Evolutionary conservation across 2,797 vertebrate species (phyloP).

Genomic region (Danionella dracula): DNA sequence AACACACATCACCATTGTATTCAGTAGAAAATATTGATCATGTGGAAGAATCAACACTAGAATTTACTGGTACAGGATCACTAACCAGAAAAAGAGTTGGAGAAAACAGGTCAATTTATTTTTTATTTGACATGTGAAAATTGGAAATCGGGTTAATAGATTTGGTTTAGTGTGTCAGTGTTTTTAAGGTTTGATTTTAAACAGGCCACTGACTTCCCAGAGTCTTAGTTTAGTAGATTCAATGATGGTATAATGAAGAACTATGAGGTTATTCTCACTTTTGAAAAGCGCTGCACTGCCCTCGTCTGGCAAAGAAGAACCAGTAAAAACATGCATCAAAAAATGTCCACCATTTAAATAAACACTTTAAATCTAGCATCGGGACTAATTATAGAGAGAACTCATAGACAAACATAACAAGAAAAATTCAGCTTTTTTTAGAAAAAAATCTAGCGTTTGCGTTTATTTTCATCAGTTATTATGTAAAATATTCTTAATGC

Average conservation of each 20-base stretch:
- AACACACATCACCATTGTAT: background rate
- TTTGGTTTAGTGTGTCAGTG: background rate
- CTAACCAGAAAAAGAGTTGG: background rate
- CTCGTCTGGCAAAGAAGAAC: conserved; percentile 57
- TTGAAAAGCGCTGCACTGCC: conserved; percentile 46
- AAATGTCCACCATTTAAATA: too few relatives aligned
- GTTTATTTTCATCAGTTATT: too few relatives aligned
- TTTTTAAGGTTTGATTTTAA: background rate
- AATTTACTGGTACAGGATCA: background rate
- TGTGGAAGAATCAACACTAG: background rate
- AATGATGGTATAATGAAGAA: background rate
- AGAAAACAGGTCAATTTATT: background rate
- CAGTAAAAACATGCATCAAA: conserved; percentile 49
- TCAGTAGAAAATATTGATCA: background rate
- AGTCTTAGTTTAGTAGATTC: background rate
- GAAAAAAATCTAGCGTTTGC: too few relatives aligned
- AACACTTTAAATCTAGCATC: too few relatives aligned
- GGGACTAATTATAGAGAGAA: too few relatives aligned
- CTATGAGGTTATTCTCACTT: conserved; percentile 58
- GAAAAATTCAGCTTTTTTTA: too few relatives aligned
- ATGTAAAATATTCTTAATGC: too few relatives aligned
- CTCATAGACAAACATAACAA: too few relatives aligned
- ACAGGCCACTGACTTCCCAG: too few relatives aligned
- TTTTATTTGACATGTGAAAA: background rate
- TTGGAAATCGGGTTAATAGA: background rate